phyloP scores from a whole-genome alignment of 2,113 vertebrate genomes.

The Bubo bubo region DNA sequence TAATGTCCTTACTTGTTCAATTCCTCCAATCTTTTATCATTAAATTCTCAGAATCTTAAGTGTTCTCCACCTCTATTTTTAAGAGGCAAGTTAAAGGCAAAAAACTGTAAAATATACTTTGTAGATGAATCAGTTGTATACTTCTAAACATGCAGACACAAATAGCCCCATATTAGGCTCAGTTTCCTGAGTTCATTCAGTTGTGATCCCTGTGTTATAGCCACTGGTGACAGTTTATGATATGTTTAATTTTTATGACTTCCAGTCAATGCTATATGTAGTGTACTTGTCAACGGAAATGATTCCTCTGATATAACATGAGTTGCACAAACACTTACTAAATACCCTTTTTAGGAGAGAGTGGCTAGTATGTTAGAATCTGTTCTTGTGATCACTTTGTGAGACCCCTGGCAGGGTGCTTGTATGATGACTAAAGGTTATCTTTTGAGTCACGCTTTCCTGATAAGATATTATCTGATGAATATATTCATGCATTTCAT shows the following conservation, averaged over 20 bases:
- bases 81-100: not conserved
- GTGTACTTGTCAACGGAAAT: not conserved
- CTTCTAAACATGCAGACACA: not conserved
- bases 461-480: not conserved
- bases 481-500: not conserved
- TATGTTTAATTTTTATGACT: not conserved
- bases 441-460: not conserved
- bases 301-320: not conserved
- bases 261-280: not conserved
- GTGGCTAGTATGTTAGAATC: rapidly evolving
- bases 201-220: not conserved
- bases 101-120: not conserved
- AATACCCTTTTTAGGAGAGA: not conserved
- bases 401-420: not conserved
- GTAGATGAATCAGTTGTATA: not conserved
- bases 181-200: not conserved
- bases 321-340: not conserved
- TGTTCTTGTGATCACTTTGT: not conserved
- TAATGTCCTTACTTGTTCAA: not conserved
- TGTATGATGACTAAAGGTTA: not conserved
- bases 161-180: not conserved
- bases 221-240: not conserved
- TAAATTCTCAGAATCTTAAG: not conserved
- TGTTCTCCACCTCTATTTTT: not conserved
- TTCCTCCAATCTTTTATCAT: not conserved